Evolutionary conservation across 2,888 invertebrate species (phyloP), one percentile per base, ranked within the genome.

Genomic region (Patella depressa): DNA sequence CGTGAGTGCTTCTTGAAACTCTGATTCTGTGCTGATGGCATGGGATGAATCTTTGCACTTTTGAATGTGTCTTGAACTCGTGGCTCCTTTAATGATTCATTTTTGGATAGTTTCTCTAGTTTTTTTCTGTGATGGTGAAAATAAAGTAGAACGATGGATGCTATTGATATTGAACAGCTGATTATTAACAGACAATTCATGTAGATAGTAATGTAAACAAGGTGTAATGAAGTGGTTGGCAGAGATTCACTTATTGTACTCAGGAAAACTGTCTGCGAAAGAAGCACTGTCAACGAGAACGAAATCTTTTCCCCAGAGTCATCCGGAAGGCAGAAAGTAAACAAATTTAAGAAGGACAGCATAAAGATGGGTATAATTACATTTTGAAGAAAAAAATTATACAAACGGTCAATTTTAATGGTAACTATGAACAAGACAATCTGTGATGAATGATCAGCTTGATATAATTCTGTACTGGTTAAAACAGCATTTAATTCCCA

Each of bases 331-430:
- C n/a, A 65, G 3, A 65, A 65, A 19, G 65, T 24, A 65, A 65
- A 65, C 65, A 65, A 24, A 65, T 65, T 65, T 24, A 65, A 12
- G 15, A 65, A 65, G 7, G 65, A 65, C 65, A 65, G 65, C 65
- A 65, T 19, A 65, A 65, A n/a, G 3, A 65, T 65, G 19, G 65
- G 65, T 19, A n/a, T 5, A 12, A 65, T 24, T 12, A 65, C 19
- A 65, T 65, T 65, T 65, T 65, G 65, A n/a, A 65, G 65, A 65
- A 65, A 65, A 19, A 65, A 65, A 65, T 19, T 19, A 19, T n/a
- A 24, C 24, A 7, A 24, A 19, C 65, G n/a, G 2, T n/a, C 19
- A 9, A 65, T 14, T 19, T 3, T n/a, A 4, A 65, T n/a, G 2
- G 7, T n/a, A 7, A 65, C 19, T 4, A 11, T 3, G 11, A 65